phyloP scores from a whole-genome alignment of 2,888 invertebrate species.

The Epinotia demarniana region DNA sequence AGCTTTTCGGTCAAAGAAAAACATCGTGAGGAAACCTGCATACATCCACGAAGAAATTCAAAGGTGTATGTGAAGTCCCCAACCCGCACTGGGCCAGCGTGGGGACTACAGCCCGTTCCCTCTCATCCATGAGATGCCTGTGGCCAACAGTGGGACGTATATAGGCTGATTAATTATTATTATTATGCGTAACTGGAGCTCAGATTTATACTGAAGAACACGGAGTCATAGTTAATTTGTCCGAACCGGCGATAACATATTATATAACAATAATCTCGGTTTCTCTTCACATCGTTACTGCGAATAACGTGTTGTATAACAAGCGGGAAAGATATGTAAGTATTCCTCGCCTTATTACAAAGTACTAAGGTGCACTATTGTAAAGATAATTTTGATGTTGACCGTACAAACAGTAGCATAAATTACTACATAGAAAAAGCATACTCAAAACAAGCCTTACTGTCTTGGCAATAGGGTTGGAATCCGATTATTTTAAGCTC shows the following conservation, averaged over 20 bases:
- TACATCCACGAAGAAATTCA: too few species aligned
- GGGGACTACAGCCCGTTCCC: too few species aligned
- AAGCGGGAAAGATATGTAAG: neutral
- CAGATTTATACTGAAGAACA: too few species aligned
- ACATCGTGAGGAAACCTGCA: too few species aligned
- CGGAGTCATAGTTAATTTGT: neutral
- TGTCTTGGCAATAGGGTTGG: neutral
- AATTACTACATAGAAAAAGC: too few species aligned
- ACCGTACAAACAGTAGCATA: neutral
- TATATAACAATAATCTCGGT: neutral
- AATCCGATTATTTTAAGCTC: neutral
- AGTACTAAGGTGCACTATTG: neutral
- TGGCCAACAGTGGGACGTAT: too few species aligned
- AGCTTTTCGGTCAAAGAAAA: too few species aligned
- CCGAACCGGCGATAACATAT: neutral
- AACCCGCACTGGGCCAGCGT: too few species aligned
- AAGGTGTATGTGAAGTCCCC: too few species aligned
- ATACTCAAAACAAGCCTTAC: neutral
- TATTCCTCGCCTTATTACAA: neutral
- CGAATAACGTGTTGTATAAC: neutral
- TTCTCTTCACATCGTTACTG: constrained; percentile 20
- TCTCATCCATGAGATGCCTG: too few species aligned
- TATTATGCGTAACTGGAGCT: too few species aligned
- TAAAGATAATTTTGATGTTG: neutral
- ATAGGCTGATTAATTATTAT: too few species aligned